Evolutionary conservation across 2,113 vertebrate genomes (phyloP), one percentile per base, ranked within the genome.

Genomic region (Theropithecus gelada): DNA sequence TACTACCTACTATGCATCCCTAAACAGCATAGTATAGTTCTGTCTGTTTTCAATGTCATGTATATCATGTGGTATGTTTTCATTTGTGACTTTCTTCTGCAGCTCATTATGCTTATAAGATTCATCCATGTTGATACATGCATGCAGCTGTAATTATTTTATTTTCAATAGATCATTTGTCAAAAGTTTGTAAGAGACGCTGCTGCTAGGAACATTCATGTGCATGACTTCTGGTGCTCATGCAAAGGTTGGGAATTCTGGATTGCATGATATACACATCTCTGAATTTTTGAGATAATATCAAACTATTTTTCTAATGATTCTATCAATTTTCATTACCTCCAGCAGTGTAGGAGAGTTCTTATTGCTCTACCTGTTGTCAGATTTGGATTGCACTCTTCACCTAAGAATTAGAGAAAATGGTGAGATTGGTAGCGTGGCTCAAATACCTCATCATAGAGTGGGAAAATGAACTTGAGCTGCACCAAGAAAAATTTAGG

Each of bases 91-190:
- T 76, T 87, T 38, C 73, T 68, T 66, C 68, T 88, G 83, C 45
- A 81, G 20, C 20, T 95, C 64, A 52, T 59, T 84, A 50, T 80
- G 61, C 40, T 84, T 75, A 59, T 30, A 55, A 85, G 84, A 66
- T 48, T 85, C 45, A 88, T 64, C 50, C 38, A 61, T 20, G 23
- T 57, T 59, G 57, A 76, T 61, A 57, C 25, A 35, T 7, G 35
- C 64, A 72, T 79, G 72, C 38, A 20, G 38, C 43, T 88, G 23
- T 80, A 85, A 91, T 93, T 85, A 38, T 91, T 88, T 93, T 20
- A 85, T 88, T 94, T 95, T 83, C 92, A 85, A 14, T 85, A 88
- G 76, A 72, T 81, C 10, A n/a, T 17, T 64, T 87, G 11, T 72
- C 76, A 50, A 50, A 79, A 55, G 70, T 70, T 87, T 93, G 59